phyloP scores from a whole-genome alignment of 2,888 invertebrate species.

The Acleris sparsana region DNA sequence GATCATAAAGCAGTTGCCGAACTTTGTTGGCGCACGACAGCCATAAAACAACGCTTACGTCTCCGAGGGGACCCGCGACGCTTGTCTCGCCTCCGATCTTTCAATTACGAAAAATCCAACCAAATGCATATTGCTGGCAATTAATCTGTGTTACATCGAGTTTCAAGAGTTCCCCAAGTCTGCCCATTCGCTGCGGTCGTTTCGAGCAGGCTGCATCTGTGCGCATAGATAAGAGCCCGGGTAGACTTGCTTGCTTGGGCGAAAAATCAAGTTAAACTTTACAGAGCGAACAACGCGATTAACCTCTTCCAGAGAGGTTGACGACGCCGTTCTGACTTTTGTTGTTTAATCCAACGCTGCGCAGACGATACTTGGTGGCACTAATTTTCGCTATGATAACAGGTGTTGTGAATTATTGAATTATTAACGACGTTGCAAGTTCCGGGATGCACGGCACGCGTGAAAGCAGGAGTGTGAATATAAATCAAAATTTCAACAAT shows the following conservation, averaged over 20 bases:
- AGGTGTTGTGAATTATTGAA: constrained; percentile 37
- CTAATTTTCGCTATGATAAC: constrained; percentile 7
- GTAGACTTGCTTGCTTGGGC: constrained; percentile 23
- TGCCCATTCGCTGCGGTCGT: constrained; percentile 33
- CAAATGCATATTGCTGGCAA: constrained; percentile 36
- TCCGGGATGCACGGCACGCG: constrained; percentile 34
- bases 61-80: constrained; percentile 61
- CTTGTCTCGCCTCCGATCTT: constrained; percentile 62
- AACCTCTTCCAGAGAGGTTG: too few species aligned
- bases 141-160: constrained; percentile 35
- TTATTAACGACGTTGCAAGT: constrained; percentile 38
- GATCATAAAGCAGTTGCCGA: constrained; percentile 82
- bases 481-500: constrained; percentile 55
- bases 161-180: constrained; percentile 32
- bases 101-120: constrained; percentile 58
- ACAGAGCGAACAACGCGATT: constrained; percentile 4
- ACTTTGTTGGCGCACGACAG: constrained; percentile 80
- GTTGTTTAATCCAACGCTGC: neutral
- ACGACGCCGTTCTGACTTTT: too few species aligned
- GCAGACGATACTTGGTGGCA: neutral
- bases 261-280: constrained; percentile 23
- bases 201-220: constrained; percentile 29
- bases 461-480: constrained; percentile 44
- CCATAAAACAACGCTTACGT: constrained; percentile 79
- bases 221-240: constrained; percentile 31